phyloP scores from a whole-genome alignment of 2,797 vertebrate species.

The Labeo calbasu region DNA sequence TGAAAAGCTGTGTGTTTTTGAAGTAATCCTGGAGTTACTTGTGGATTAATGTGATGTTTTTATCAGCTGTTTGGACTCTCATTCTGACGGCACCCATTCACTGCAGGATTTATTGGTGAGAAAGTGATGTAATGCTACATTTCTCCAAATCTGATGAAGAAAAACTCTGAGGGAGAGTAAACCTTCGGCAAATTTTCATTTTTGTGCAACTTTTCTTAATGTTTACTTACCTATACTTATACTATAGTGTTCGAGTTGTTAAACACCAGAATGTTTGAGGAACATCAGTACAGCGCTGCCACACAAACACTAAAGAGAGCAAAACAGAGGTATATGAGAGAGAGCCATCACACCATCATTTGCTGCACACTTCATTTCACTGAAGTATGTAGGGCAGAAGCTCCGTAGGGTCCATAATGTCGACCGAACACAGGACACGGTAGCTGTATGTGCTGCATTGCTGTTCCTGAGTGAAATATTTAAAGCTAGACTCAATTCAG shows the following conservation, averaged over 20 bases:
- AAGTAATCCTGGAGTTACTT: too few species aligned
- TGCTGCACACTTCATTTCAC: conserved; percentile 16
- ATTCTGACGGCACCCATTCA: neutral
- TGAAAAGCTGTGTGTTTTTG: neutral
- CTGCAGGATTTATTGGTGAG: neutral
- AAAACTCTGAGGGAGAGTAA: neutral
- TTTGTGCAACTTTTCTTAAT: neutral
- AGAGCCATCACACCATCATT: neutral
- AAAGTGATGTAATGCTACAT: neutral
- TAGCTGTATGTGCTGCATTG: neutral
- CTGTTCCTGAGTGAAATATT: conserved; percentile 5
- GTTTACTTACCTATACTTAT: neutral
- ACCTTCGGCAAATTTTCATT: neutral
- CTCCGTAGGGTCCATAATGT: conserved; percentile 9
- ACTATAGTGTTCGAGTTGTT: neutral
- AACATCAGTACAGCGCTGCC: neutral
- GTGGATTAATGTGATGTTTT: neutral
- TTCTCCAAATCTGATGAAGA: neutral
- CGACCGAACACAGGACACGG: neutral
- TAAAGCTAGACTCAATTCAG: conserved; percentile 1
- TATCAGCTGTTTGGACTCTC: neutral
- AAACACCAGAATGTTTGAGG: neutral
- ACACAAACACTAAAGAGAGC: neutral
- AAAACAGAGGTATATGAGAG: conserved; percentile 7
- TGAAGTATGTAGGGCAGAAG: conserved; percentile 35